Conservation (phyloP, 2,797 vertebrate genomes). For the Xenops minutus region DNA sequence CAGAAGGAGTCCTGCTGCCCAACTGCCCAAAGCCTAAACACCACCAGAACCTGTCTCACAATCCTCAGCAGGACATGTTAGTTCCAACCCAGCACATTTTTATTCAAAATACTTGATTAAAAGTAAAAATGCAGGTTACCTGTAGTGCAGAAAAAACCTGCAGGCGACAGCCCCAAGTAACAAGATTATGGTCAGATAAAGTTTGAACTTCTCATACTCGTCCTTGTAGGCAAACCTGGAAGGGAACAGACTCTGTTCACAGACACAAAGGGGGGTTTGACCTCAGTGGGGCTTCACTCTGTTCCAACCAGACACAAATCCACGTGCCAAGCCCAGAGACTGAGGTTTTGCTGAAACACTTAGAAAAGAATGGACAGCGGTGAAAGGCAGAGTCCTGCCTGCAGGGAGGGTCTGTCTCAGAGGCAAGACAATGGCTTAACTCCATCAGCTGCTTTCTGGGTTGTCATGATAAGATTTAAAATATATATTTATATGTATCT, state of each 20-base stretch:
- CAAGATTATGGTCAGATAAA: constrained; percentile 96
- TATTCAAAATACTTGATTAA: neutral
- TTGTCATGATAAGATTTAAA: neutral
- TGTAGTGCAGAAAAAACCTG: constrained; percentile 92
- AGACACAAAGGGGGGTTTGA: neutral
- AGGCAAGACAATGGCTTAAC: neutral
- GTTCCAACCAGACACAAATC: neutral
- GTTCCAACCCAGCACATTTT: neutral
- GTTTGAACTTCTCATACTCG: constrained; percentile 98
- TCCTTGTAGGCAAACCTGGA: constrained; percentile 97
- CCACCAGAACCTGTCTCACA: neutral
- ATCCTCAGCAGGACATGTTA: neutral
- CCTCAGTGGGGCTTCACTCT: rapidly evolving
- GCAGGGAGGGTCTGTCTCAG: neutral
- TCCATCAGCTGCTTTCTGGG: neutral
- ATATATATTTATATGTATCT: neutral
- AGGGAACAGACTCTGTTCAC: neutral
- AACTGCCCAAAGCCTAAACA: neutral
- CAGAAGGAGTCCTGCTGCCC: neutral
- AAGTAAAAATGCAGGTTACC: constrained; percentile 75
- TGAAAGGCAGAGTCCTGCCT: neutral
- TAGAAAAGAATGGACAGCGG: neutral
- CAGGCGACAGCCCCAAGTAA: constrained; percentile 92
- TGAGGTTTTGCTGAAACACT: neutral
- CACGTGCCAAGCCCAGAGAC: neutral